phyloP scores from a whole-genome alignment of 2,797 vertebrate species.

The Ctenosaura bakeri region DNA sequence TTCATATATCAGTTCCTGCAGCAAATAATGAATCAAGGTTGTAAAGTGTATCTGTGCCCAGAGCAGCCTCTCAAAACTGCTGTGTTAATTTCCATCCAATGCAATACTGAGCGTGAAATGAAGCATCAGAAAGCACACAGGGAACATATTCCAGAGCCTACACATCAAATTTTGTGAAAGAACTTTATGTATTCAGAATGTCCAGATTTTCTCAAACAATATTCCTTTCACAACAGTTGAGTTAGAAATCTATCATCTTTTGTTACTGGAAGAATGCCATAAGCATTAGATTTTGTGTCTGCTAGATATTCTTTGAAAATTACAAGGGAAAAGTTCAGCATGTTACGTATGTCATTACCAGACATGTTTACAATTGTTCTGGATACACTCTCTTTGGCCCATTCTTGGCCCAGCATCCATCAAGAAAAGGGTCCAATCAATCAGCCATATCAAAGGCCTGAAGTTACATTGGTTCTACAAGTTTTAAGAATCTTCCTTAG shows the following conservation, averaged over 20 bases:
- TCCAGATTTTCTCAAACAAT: background rate
- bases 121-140: background rate
- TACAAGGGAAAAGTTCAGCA: background rate
- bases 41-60: conserved; percentile 13
- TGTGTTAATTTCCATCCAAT: conserved; percentile 33
- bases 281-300: background rate
- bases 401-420: background rate
- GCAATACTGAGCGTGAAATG: conserved; percentile 30
- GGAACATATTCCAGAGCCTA: background rate
- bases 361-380: too few relatives aligned
- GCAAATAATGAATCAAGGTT: conserved; percentile 32
- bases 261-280: background rate
- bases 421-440: background rate
- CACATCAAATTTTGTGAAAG: background rate
- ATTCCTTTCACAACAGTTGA: background rate
- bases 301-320: background rate
- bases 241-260: accelerated
- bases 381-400: background rate
- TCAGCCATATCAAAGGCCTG: background rate
- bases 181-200: background rate
- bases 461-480: background rate
- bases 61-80: conserved; percentile 12
- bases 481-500: background rate
- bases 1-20: background rate
- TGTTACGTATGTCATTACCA: background rate